A percentile compares a stretch with the other conserved stretches of the same genome.
Conservation (phyloP, 2,797 vertebrate species). For the Anolis apletophallus region DNA sequence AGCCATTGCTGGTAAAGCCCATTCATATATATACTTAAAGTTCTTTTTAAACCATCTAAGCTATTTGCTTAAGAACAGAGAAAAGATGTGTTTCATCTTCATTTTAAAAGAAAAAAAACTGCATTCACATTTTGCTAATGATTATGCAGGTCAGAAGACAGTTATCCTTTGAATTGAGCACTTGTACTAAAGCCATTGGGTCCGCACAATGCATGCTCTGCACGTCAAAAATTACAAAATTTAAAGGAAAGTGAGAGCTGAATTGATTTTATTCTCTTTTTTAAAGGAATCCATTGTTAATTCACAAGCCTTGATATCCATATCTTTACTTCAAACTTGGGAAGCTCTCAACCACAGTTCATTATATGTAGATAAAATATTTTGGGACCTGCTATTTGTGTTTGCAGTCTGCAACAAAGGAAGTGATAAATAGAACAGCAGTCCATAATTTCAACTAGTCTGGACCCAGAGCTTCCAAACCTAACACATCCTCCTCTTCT, state of each 20-base stretch:
- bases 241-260: background rate
- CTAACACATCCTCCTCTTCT: fast-evolving
- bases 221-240: constrained; percentile 27
- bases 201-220: background rate
- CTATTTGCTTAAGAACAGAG: background rate
- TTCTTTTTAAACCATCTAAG: too few relatives aligned
- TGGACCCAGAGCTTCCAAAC: background rate
- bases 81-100: background rate
- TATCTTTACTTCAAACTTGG: fast-evolving
- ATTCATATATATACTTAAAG: background rate
- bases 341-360: constrained; percentile 7
- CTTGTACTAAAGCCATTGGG: background rate
- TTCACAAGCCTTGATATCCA: constrained; percentile 43
- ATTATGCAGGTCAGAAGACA: too few relatives aligned
- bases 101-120: too few relatives aligned
- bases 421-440: background rate
- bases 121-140: too few relatives aligned
- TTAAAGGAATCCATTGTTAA: constrained; percentile 50
- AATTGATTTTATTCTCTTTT: constrained; percentile 44
- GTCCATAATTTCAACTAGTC: fast-evolving
- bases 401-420: background rate
- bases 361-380: constrained; percentile 8
- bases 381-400: background rate
- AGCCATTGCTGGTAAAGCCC: background rate
- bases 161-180: too few relatives aligned